Evolutionary conservation across 2,888 invertebrate species (phyloP).

Genomic region (Drosophila prolongata): DNA sequence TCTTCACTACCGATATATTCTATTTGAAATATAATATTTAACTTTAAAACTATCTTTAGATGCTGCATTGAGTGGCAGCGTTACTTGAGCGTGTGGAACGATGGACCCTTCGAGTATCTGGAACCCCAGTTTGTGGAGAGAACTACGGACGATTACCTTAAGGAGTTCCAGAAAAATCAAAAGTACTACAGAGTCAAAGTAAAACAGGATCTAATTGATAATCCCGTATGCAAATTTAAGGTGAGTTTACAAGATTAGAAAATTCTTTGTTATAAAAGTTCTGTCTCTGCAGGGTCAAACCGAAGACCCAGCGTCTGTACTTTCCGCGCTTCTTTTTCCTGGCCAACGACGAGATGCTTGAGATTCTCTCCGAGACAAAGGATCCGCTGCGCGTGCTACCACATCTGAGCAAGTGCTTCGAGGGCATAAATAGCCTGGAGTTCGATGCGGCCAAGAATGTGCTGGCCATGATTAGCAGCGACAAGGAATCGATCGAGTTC

Average conservation of each 20-base stretch:
- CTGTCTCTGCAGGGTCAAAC: slow-evolving; percentile 84
- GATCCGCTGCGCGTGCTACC: slow-evolving; percentile 87
- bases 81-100: slow-evolving; percentile 94
- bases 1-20: too few species aligned
- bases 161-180: slow-evolving; percentile 91
- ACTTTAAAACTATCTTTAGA: slow-evolving; percentile 48
- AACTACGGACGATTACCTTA: slow-evolving; percentile 91
- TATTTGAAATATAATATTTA: too few species aligned
- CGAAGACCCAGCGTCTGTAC: slow-evolving; percentile 89
- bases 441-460: slow-evolving; percentile 86
- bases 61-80: slow-evolving; percentile 90
- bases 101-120: slow-evolving; percentile 95
- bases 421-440: slow-evolving; percentile 87
- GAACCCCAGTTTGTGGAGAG: slow-evolving; percentile 91
- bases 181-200: slow-evolving; percentile 91
- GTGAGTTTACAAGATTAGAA: slow-evolving; percentile 50
- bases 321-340: slow-evolving; percentile 92
- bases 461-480: slow-evolving; percentile 87
- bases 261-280: slow-evolving; percentile 31
- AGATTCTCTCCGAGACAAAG: slow-evolving; percentile 89
- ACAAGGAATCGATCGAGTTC: slow-evolving; percentile 87
- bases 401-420: slow-evolving; percentile 89
- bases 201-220: slow-evolving; percentile 90
- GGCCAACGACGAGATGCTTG: slow-evolving; percentile 90
- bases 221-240: slow-evolving; percentile 84